Conservation (phyloP, 2,888 invertebrate genomes). For the Oconnorella tubifera region DNA sequence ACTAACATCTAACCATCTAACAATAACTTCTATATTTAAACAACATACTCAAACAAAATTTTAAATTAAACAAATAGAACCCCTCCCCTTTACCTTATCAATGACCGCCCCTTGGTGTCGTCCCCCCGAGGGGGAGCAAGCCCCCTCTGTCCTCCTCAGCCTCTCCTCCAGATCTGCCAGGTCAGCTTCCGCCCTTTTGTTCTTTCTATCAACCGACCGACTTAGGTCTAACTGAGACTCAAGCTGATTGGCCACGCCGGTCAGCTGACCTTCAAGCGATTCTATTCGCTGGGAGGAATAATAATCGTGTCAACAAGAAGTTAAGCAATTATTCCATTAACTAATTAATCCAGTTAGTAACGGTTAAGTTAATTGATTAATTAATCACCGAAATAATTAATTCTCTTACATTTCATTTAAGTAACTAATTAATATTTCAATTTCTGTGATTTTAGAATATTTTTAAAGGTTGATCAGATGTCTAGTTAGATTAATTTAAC, state of each 20-base stretch:
- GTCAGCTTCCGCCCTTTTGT: conserved; percentile 72
- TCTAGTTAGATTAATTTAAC: too few relatives aligned
- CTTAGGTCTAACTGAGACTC: conserved; percentile 67
- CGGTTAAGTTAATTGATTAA: neutral
- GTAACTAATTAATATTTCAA: neutral
- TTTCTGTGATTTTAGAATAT: too few relatives aligned
- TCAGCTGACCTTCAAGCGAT: conserved; percentile 70
- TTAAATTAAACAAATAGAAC: too few relatives aligned
- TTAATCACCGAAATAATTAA: conserved; percentile 1
- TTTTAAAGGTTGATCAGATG: too few relatives aligned
- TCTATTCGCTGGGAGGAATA: conserved; percentile 37
- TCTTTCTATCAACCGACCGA: conserved; percentile 65
- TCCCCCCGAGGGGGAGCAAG: too few relatives aligned
- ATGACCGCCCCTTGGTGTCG: too few relatives aligned
- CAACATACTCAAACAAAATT: too few relatives aligned
- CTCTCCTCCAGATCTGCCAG: conserved; percentile 70
- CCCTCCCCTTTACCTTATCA: too few relatives aligned
- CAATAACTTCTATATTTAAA: too few relatives aligned
- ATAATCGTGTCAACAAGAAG: neutral
- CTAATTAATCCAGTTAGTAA: neutral
- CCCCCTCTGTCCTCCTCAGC: conserved; percentile 74
- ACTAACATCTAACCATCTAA: too few relatives aligned
- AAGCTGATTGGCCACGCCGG: conserved; percentile 68
- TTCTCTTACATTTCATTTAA: neutral
- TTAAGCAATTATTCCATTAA: neutral